These are phyloP conservation scores for Chironomus riparius DNA, from an alignment of 2,888 invertebrate genomes.

Conservation along the genomic window DNA sequence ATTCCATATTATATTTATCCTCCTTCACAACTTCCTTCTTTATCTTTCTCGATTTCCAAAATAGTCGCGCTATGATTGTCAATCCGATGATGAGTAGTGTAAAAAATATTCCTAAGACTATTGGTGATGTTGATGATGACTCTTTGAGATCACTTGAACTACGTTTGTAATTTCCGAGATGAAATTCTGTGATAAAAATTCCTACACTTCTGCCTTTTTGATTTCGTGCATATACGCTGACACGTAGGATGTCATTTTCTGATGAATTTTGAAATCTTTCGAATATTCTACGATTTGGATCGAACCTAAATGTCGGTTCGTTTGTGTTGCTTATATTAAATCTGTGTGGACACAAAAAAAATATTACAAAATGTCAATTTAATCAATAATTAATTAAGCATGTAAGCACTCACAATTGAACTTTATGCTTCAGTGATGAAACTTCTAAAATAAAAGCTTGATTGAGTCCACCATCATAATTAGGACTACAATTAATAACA, in stretches of 20 bases:
- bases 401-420: conserved; percentile 9
- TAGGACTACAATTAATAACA: conserved; percentile 24
- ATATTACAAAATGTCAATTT: not conserved
- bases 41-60: conserved; percentile 18
- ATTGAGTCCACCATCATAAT: conserved; percentile 28
- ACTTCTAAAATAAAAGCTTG: conserved; percentile 27
- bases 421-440: conserved; percentile 26
- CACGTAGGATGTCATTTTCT: conserved; percentile 25
- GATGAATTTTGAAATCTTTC: conserved; percentile 15
- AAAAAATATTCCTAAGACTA: conserved; percentile 15
- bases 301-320: conserved; percentile 25
- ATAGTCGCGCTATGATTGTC: conserved; percentile 8
- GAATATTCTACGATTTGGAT: conserved; percentile 22
- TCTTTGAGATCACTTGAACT: conserved; percentile 5
- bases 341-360: not conserved
- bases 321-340: conserved; percentile 22
- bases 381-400: not conserved
- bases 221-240: conserved; percentile 26
- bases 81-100: conserved; percentile 3
- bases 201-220: conserved; percentile 28
- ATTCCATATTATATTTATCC: conserved; percentile 22
- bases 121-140: not conserved
- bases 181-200: conserved; percentile 23
- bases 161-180: conserved; percentile 27
- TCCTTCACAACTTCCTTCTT: conserved; percentile 17